phyloP scores from a whole-genome alignment of 2,113 vertebrate genomes.

The Actenoides lindsayi region DNA sequence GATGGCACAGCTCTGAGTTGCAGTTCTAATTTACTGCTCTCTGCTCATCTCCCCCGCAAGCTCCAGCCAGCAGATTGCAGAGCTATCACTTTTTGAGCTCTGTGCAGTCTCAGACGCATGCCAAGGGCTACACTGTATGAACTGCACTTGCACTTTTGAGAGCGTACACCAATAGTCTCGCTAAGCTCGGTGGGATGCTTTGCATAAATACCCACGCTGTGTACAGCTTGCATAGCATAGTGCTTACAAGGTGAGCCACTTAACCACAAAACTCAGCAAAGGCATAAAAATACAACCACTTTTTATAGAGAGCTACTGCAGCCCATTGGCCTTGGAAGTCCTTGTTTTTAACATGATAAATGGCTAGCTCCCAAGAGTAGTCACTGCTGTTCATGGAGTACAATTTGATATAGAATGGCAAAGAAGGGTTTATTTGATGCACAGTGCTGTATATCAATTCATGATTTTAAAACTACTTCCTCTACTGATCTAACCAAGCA shows the following conservation, averaged over 20 bases:
- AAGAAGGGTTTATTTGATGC: constrained; percentile 4
- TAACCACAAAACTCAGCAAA: constrained; percentile 21
- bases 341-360: constrained; percentile 1
- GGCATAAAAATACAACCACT: not conserved
- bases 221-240: not conserved
- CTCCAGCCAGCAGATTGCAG: constrained; percentile 44
- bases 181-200: constrained; percentile 20
- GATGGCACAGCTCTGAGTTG: constrained; percentile 39
- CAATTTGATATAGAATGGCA: not conserved
- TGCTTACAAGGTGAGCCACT: not conserved
- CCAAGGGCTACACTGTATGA: not conserved
- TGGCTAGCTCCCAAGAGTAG: not conserved
- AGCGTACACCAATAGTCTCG: not conserved
- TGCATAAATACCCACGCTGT: constrained; percentile 4
- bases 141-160: not conserved
- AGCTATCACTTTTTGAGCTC: not conserved
- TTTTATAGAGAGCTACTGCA: constrained; percentile 2
- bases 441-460: not conserved
- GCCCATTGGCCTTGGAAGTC: not conserved
- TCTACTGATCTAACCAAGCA: not conserved
- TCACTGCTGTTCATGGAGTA: not conserved
- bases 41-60: not conserved
- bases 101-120: not conserved
- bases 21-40: constrained; percentile 28
- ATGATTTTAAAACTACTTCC: not conserved